Conservation (phyloP, 2,797 vertebrate genomes). For the Sebastes wilsoni region DNA sequence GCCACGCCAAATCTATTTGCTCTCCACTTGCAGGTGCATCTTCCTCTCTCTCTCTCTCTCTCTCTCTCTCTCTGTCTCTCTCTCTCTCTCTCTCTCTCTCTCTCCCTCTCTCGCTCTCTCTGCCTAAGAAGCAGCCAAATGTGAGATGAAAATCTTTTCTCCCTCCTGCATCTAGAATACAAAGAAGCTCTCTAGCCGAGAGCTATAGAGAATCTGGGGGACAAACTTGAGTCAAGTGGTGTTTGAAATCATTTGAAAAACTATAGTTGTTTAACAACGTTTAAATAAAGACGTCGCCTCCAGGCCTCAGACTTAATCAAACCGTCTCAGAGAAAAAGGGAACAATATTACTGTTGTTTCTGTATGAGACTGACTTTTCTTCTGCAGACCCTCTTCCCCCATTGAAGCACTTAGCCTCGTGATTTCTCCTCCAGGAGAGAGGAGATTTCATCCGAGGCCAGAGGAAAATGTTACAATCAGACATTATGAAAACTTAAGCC, state of each 20-base stretch:
- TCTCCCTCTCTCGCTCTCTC: neutral
- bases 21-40: slow-evolving; percentile 58
- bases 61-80: neutral
- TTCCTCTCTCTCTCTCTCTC: neutral
- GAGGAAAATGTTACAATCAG: slow-evolving; percentile 36
- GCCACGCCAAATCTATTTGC: slow-evolving; percentile 38
- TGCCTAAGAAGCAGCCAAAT: slow-evolving; percentile 41
- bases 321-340: neutral
- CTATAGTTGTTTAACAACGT: slow-evolving; percentile 18
- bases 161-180: slow-evolving; percentile 16
- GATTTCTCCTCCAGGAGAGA: slow-evolving; percentile 5
- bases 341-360: slow-evolving; percentile 12
- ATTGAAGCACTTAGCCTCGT: neutral
- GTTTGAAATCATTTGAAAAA: slow-evolving; percentile 35
- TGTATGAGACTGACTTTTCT: neutral
- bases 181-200: slow-evolving; percentile 11
- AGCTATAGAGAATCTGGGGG: slow-evolving; percentile 8
- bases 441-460: slow-evolving; percentile 12
- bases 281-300: slow-evolving; percentile 27
- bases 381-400: neutral
- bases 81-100: neutral
- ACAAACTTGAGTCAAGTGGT: slow-evolving; percentile 27
- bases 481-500: slow-evolving; percentile 39
- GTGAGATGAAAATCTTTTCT: slow-evolving; percentile 48
- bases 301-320: slow-evolving; percentile 34